Base-by-base conservation (phyloP, 2,797 vertebrate species). In the Acanthurus tractus region DNA sequence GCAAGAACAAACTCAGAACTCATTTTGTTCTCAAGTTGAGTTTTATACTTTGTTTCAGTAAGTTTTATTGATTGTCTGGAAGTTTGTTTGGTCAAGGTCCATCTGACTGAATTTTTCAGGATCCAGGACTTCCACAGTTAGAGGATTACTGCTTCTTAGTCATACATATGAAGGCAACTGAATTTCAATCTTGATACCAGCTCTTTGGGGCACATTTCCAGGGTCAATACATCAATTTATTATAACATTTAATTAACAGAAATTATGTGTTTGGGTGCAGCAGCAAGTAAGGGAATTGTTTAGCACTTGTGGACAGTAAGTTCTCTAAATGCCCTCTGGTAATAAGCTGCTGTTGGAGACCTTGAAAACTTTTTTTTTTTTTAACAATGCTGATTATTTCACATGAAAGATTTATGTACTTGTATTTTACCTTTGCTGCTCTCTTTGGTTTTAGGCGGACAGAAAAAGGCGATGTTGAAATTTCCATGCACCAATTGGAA, bases 61-160 rank as follows among this genome's bases (percentile, higher is more conserved):
- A 57, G 55, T 75, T 78, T 68, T 72, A 78, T 70, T 70, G 64
- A 77, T 68, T 70, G 20, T 74, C 63, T 74, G 56, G 17, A 42
- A 40, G 56, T 75, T 81, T 75, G 58, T 79, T 74, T 82, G 59
- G 23, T 82, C 85, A 85, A 86, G 78, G 78, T 87, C 77, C 48
- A 69, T 48, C 75, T 66, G 25, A 77, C 53, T 79, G 62, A 73
- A 72, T 79, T 80, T 73, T 81, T 74, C 17, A 64, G 40, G 59
- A 75, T 63, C 25, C 64, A n/a, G 45, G 49, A 64, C 44, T 78
- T 66, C 62, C 55, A 67, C 70, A 36, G 34, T 25, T 25, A 11
- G 20, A 72, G 15, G 44, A 74, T 73, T 59, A 44, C 8, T 4
- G 8, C 75, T 81, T 73, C 18, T 78, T 58, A 53, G 4, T 70